Base-by-base conservation (phyloP, 2,113 vertebrate genomes). In the Calidris pugnax region DNA sequence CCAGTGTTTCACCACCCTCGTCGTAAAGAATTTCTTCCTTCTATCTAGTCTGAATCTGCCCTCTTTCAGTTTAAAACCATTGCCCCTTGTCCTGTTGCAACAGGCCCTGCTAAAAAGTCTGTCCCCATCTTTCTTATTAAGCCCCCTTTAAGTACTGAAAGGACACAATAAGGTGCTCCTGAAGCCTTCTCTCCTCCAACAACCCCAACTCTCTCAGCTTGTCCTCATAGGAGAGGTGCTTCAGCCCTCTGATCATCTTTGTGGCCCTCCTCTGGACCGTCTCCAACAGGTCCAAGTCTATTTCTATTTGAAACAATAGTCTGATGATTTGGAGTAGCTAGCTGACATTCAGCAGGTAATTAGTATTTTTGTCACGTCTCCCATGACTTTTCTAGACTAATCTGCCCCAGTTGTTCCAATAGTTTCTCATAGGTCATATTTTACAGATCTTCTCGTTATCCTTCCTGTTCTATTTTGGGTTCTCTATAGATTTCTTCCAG, bases 131-230 rank as follows among this genome's bases (percentile, higher is more conserved):
- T 67, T 45, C 39, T 10, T 28, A 10, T 16, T 16, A 28, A 4
- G 13, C 18, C 13, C 27, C 18, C 37, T 66, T 55, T 33, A 66
- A 41, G 19, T 53, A 66, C 37, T 17, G 60, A 17, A 22, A 53
- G 37, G 14, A 26, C 0, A 2, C 32, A 17, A 11, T 23, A 18
- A 67, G 33, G 51, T 47, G 12, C 30, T 12, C 63, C 7, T 0
- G 1, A 3, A 67, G 39, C 64, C 78, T 57, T 32, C 51, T 81
- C 78, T 81, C 47, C 51, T 57, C 33, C 16, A 12, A 32, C 33
- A 80, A 30, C 5, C 26, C 11, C 39, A 56, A 14, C 32, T 67
- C 32, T 41, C 18, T 23, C 62, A 67, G 41, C 12, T 20, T 67
- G 9, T 56, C 77, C 3, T 47, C 27, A 12, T 0, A 66, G 60